Percentiles rank a stretch among this genome's conserved stretches.
These are phyloP conservation scores for Eclectus roratus DNA, from an alignment of 2,113 vertebrate genomes.

Conservation along the genomic window DNA sequence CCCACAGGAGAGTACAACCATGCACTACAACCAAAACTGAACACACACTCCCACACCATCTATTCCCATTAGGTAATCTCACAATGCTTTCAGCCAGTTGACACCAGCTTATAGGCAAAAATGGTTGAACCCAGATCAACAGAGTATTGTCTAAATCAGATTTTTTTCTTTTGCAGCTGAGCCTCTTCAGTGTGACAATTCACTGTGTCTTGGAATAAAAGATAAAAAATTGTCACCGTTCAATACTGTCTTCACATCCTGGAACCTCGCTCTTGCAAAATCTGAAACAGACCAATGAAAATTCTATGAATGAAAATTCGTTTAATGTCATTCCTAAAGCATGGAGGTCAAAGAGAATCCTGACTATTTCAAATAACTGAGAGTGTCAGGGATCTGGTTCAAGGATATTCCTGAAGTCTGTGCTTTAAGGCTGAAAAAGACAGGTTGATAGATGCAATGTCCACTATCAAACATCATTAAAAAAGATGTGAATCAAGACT, in stretches of 20 bases:
- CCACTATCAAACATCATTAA: not conserved
- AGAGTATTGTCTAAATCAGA: slow-evolving; percentile 73
- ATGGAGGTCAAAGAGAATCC: not conserved
- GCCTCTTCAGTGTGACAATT: slow-evolving; percentile 77
- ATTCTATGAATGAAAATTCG: not conserved
- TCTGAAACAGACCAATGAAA: slow-evolving; percentile 77
- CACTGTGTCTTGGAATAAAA: slow-evolving; percentile 74
- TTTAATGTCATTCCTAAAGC: not conserved
- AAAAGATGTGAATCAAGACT: not conserved
- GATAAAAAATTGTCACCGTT: slow-evolving; percentile 55
- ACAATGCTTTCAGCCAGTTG: slow-evolving; percentile 40
- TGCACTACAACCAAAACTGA: slow-evolving; percentile 49
- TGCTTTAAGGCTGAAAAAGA: not conserved
- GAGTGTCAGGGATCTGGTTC: not conserved
- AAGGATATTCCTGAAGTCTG: not conserved
- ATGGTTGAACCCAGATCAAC: slow-evolving; percentile 70
- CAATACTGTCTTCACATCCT: slow-evolving; percentile 88
- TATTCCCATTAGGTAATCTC: slow-evolving; percentile 35
- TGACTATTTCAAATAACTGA: not conserved
- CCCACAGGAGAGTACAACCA: slow-evolving; percentile 27
- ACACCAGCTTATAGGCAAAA: slow-evolving; percentile 67
- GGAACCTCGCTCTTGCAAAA: slow-evolving; percentile 96
- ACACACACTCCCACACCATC: slow-evolving; percentile 35
- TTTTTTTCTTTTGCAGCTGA: slow-evolving; percentile 75
- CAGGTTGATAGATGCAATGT: not conserved